Evolutionary conservation across 2,888 invertebrate species (phyloP), one percentile per base, ranked within the genome.

Genomic region (Habroteleia sp.): DNA sequence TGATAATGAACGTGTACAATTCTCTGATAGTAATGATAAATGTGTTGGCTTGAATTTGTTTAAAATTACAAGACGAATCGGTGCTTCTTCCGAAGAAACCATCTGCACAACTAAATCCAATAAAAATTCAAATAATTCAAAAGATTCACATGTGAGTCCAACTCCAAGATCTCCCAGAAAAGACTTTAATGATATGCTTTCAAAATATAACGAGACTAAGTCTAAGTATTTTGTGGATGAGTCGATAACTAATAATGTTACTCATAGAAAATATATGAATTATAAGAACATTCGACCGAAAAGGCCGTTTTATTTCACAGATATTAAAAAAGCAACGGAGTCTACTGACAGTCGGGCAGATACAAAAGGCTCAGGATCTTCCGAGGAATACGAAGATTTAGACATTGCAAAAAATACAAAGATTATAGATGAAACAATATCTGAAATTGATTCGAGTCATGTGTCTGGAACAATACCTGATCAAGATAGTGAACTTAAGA

Each of bases 41-140:
- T 5, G 0, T 2, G 8, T 5, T 4, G 8, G 50, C 10, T 74
- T 63, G 2, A 2, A 27, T 5, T 1, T 0, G 5, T 48, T 65
- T n/a, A 60, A 50, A 41, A 27, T 4, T 5, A 7, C 25, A 0
- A 31, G 41, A n/a, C 74, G 48, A 39, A 58, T 56, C 3, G 71
- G 68, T 14, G 69, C 44, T 3, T 79, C 79, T 0, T 82, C 81
- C 0, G 80, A 83, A 8, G 81, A 84, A 6, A 79, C 75, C 10
- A 71, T 76, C 6, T 42, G 63, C 10, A 72, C 39, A 7, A 74
- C 35, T 8, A 77, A 39, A 1, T 63, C 68, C 3, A 29, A 31
- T n/a, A 68, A 50, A 37, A 66, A 58, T 39, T 73, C 71, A n/a
- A 31, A 33, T 39, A 63, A 41, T 37, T 63, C 52, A 11, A 0